phyloP scores from a whole-genome alignment of 2,888 invertebrate genomes.

The Sepioteuthis lessoniana region DNA sequence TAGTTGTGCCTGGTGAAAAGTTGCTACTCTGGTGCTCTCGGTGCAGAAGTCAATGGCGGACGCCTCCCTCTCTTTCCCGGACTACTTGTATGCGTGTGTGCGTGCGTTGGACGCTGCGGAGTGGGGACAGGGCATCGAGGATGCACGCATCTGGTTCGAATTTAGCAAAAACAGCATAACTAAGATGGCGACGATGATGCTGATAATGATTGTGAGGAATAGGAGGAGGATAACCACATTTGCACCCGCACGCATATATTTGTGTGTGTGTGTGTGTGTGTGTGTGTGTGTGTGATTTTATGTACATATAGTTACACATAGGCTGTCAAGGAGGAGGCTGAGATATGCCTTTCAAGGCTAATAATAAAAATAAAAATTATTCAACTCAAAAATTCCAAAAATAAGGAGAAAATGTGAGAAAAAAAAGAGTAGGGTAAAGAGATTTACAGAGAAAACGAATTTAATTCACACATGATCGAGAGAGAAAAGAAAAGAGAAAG shows the following conservation, averaged over 20 bases:
- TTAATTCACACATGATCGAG: too few relatives aligned
- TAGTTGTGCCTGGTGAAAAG: neutral
- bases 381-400: too few relatives aligned
- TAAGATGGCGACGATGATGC: neutral
- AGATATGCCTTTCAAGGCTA: too few relatives aligned
- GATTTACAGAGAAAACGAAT: too few relatives aligned
- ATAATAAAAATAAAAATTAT: too few relatives aligned
- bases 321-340: too few relatives aligned
- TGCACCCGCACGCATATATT: neutral
- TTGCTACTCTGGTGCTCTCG: conserved; percentile 25
- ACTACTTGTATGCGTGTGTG: neutral
- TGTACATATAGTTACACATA: too few relatives aligned
- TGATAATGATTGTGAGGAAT: neutral
- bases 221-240: neutral
- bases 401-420: too few relatives aligned
- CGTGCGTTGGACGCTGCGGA: neutral
- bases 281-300: neutral
- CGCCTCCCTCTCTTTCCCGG: neutral
- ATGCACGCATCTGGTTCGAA: conserved; percentile 42
- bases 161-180: conserved; percentile 6
- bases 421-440: too few relatives aligned
- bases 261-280: neutral
- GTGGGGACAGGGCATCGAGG: neutral
- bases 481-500: too few relatives aligned
- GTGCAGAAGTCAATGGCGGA: conserved; percentile 42